Base-by-base conservation (phyloP, 1,140 invertebrate species). In the Drosophila athabasca region DNA sequence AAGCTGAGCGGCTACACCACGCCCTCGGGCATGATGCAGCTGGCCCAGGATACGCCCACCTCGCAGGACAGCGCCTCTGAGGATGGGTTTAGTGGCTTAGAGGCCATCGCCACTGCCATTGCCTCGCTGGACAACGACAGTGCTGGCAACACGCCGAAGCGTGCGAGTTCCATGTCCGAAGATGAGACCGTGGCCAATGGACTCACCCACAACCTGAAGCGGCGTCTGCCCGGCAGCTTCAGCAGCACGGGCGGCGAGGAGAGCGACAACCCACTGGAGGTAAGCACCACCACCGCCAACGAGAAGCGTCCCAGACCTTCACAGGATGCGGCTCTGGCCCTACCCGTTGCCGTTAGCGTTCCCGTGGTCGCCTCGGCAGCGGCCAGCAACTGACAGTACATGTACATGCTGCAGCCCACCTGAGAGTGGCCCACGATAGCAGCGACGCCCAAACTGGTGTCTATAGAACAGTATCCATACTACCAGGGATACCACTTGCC, bases 231-330 rank as follows among this genome's bases (percentile, higher is more conserved):
- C 2, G 80, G 79, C 48, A 84, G 87, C 19, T 88, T 88, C 8
- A 90, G 87, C 67, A 90, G 90, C 45, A 91, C 90, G 22, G 90
- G 90, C 35, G 90, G 90, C 41, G 90, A 91, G 29, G 90, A 91
- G 46, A 91, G 90, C 53, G 90, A 91, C 22, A 91, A 91, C 54
- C 82, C 78, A 0, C 13, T 50, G 2, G 79, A 88, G 46, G 54
- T 49, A 15, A 54, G 51, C 43, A 60, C 26, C 41, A 39, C 35
- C 11, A 39, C 35, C 35, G 3, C 35, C 11, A 39, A 29, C 61
- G 88, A 89, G 43, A 90, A 90, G 46, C 72, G 89, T 2, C 55
- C 73, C 5, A 48, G 76, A 55, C 52, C 59, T 53, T 62, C 49
- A 39, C 72, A 54, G 66, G 82, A 65, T 41, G 15, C 8, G 52